Percentiles rank a stretch among this genome's conserved stretches.
phyloP scores from a whole-genome alignment of 2,113 vertebrate species.

The Crypturellus undulatus region DNA sequence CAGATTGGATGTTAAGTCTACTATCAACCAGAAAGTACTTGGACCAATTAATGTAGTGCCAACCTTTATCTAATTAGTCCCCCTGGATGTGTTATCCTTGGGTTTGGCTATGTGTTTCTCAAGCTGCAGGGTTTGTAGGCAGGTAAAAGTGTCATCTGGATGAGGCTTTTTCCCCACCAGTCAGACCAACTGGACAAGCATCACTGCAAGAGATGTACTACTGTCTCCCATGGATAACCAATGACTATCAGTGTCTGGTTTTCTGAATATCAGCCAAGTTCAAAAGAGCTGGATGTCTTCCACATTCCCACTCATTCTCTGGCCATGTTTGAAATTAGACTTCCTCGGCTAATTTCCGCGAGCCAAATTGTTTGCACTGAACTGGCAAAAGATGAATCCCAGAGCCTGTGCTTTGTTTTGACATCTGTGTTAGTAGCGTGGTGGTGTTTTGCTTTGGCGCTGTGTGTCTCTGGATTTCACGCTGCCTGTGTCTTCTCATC shows the following conservation, averaged over 20 bases:
- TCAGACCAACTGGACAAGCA: neutral
- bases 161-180: neutral
- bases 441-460: neutral
- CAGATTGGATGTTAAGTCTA: neutral
- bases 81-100: neutral
- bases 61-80: neutral
- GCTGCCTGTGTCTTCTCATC: neutral
- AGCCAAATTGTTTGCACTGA: constrained; percentile 43
- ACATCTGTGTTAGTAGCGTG: constrained; percentile 13
- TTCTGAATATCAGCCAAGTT: neutral
- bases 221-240: neutral
- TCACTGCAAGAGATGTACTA: neutral
- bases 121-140: neutral
- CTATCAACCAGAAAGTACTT: neutral
- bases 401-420: constrained; percentile 41
- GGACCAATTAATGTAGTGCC: neutral
- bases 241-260: neutral
- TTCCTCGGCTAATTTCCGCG: constrained; percentile 27
- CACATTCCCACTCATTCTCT: constrained; percentile 9
- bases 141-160: neutral
- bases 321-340: neutral
- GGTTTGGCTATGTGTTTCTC: neutral
- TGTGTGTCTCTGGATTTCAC: neutral
- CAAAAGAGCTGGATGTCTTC: constrained; percentile 25
- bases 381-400: constrained; percentile 56